phyloP scores from a whole-genome alignment of 2,888 invertebrate genomes.

The Aspidapion aeneum region DNA sequence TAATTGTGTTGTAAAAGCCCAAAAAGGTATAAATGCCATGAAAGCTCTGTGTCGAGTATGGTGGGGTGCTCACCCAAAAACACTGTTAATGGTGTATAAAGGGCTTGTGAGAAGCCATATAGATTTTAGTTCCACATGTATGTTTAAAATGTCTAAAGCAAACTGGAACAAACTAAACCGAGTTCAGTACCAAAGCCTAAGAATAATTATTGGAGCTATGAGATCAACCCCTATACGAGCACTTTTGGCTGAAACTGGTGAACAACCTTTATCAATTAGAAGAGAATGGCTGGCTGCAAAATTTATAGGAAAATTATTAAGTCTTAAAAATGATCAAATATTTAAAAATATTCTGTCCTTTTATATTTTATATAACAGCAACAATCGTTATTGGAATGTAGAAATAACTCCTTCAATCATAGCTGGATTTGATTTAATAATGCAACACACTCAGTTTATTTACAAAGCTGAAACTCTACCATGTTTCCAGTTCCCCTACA shows the following conservation, averaged over 20 bases:
- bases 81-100: background rate
- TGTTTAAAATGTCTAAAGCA: background rate
- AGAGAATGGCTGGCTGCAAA: background rate
- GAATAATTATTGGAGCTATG: background rate
- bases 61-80: constrained; percentile 4
- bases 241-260: background rate
- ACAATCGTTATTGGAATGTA: background rate
- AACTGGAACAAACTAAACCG: background rate
- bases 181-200: background rate
- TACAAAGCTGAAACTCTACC: background rate
- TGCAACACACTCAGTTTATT: background rate
- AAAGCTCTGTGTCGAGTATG: constrained; percentile 5
- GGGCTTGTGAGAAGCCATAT: background rate
- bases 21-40: constrained; percentile 10
- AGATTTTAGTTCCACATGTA: background rate
- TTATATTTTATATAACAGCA: background rate
- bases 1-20: background rate
- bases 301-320: background rate
- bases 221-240: background rate
- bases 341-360: background rate
- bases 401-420: background rate
- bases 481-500: background rate
- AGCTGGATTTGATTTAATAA: background rate
- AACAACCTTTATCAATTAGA: background rate
- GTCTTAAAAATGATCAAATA: background rate